Evolutionary conservation across 2,797 vertebrate genomes (phyloP).

Genomic region (Pipistrellus kuhlii): DNA sequence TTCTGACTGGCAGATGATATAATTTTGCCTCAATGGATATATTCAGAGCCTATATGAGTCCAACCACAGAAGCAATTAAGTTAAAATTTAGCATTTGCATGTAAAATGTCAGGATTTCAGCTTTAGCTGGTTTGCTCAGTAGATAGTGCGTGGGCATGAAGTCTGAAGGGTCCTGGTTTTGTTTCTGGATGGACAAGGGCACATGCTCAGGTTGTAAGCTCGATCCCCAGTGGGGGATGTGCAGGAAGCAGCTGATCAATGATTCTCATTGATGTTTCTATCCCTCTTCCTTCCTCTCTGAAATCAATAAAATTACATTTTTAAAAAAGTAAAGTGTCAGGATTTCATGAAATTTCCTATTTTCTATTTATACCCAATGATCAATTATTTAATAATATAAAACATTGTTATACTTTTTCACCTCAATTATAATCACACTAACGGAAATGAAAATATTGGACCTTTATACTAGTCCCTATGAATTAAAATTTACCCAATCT

Average conservation of each 20-base stretch:
- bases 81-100: not conserved
- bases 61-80: not conserved
- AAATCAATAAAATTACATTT: too few species aligned
- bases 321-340: not conserved
- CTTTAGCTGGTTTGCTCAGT: too few species aligned
- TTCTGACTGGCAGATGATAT: not conserved
- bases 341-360: not conserved
- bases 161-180: too few species aligned
- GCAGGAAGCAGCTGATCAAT: too few species aligned
- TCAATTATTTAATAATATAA: not conserved
- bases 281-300: too few species aligned
- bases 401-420: not conserved
- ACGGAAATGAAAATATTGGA: not conserved
- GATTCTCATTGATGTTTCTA: too few species aligned
- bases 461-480: not conserved
- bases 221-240: too few species aligned
- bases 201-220: too few species aligned
- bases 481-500: constrained; percentile 24
- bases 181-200: too few species aligned
- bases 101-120: not conserved
- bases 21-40: not conserved
- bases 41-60: not conserved
- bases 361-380: not conserved
- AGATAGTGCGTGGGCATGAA: too few species aligned
- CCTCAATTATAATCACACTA: not conserved